Evolutionary conservation across 2,888 invertebrate genomes (phyloP), one percentile per base, ranked within the genome.

Genomic region (Limenitis camilla): DNA sequence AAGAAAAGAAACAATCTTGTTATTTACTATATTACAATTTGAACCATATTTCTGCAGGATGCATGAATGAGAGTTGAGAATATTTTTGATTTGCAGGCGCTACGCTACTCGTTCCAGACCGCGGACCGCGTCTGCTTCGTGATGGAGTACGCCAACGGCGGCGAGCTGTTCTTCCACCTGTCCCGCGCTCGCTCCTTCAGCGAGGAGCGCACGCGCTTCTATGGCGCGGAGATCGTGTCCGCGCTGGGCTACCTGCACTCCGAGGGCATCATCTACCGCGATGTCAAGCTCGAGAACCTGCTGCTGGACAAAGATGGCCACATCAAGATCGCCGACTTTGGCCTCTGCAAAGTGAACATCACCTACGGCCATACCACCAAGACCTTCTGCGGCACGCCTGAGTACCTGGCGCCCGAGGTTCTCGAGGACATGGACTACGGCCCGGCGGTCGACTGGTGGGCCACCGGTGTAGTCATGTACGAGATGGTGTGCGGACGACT

Each of bases 401-500:
- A 98, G 85, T 98, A 98, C 89, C 89, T 98, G 55, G 97, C 97
- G 62, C 97, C 97, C 33, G 97, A 97, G 90, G 93, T 96, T 67
- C 60, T 99, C 60, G 98, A 99, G 82, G 99, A 99, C 88, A 97
- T 96, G 71, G 98, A 99, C 89, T 86, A 86, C 76, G 86, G 86
- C 35, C 85, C 84, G 52, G 86, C 86, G 66, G 86, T 86, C 59
- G 86, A 86, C 81, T 86, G 86, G 62, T 99, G 99, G 99, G 99
- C 99, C 54, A 92, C 94, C 46, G 99, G 99, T 61, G 99, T 99
- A 49, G 99, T 98, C 66, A 96, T 98, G 95, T 99, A 99, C 84
- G 99, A 99, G 91, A 99, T 99, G 99, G 92, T 99, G 91, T 98
- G 98, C 88, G 99, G 99, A 50, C 92, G 99, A 62, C 91, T 99